Evolutionary conservation across 2,113 vertebrate genomes (phyloP), one percentile per base, ranked within the genome.

Genomic region (Collichthys lucidus): DNA sequence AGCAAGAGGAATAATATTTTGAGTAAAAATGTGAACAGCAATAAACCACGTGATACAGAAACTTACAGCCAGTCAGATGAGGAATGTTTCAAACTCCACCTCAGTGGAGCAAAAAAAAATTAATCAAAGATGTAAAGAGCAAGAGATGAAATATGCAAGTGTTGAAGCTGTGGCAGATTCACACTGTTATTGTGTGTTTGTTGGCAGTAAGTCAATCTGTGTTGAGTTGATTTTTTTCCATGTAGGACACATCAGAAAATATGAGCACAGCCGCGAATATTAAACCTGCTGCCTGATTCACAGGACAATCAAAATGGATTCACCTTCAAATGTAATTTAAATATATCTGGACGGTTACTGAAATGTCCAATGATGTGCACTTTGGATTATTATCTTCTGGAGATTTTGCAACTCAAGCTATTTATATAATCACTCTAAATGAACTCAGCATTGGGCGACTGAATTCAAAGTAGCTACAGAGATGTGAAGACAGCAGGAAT

Each of bases 1-100:
- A 80, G 56, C 63, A 67, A 79, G 72, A 73, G 70, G 69, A 84
- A 60, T 79, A 77, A 83, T 68, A 84, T 53, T 78, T 88, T 80
- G 64, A 87, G 82, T 89, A 89, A 72, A 91, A 93, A 91, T 81
- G 74, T 87, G 79, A 91, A 82, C 29, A 82, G 74, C 77, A 80
- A 83, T 82, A 83, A 83, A 83, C 61, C 66, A 84, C 15, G 20
- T 84, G 71, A 81, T 83, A 76, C 74, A 76, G 66, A 88, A 86
- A 89, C 52, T 8, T 77, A 80, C 83, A 71, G 80, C 77, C 69
- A 57, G 70, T 89, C 55, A 61, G 46, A 88, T 83, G 79, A 84
- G 69, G 74, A 89, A 86, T 79, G 77, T 77, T 67, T 49, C 46
- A 57, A 61, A 62, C 67, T 80, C 35, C 67, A 79, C 20, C 53